A percentile compares a stretch with the other conserved stretches of the same genome.
Evolutionary conservation across 2,888 invertebrate genomes (phyloP).

Genomic region (Nycteola revayana): DNA sequence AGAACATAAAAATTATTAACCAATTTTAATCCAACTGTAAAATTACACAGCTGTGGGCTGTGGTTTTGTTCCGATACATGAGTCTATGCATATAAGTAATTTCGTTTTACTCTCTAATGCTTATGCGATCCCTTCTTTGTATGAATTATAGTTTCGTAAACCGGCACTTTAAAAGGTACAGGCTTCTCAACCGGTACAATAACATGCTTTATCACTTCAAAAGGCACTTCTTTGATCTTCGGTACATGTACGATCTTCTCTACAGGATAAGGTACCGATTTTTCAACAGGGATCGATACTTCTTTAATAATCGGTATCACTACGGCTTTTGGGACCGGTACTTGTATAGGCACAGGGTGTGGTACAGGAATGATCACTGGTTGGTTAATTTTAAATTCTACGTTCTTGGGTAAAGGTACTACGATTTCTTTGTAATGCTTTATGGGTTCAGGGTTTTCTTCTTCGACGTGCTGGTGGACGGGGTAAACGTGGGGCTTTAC

Average conservation of each 20-base stretch:
- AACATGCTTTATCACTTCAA: slow-evolving; percentile 85
- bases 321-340: slow-evolving; percentile 86
- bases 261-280: slow-evolving; percentile 87
- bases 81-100: no score
- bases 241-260: slow-evolving; percentile 85
- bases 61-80: no score
- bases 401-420: slow-evolving; percentile 84
- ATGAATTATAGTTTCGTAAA: slow-evolving; percentile 87
- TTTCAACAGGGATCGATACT: slow-evolving; percentile 86
- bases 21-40: no score
- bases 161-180: slow-evolving; percentile 86
- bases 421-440: slow-evolving; percentile 86
- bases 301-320: slow-evolving; percentile 87
- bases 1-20: no score
- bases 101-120: slow-evolving; percentile 41
- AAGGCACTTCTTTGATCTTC: slow-evolving; percentile 85
- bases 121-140: slow-evolving; percentile 83
- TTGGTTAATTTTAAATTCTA: slow-evolving; percentile 81
- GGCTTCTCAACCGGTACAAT: slow-evolving; percentile 86
- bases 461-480: slow-evolving; percentile 85
- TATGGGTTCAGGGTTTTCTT: slow-evolving; percentile 85
- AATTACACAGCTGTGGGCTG: no score
- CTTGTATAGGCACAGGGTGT: slow-evolving; percentile 86
- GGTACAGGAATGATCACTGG: slow-evolving; percentile 82
- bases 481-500: slow-evolving; percentile 75